Evolutionary conservation across 92 coral and sea anemone species (phyloP), one percentile per base, ranked within the genome.

Genomic region (Porites divaricata): DNA sequence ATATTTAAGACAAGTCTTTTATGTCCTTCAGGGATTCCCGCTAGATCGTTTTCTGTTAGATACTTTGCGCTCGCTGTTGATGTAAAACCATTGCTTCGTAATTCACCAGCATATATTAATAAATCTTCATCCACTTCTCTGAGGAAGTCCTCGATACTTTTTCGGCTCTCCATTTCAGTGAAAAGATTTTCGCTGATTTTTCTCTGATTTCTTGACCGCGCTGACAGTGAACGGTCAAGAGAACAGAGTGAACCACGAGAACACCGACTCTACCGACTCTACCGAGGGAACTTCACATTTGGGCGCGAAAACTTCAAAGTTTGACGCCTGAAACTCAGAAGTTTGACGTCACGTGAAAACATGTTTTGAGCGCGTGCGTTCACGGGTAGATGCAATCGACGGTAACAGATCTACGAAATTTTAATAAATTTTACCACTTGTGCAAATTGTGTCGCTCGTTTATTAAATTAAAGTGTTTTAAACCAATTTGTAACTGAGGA

Each of bases 11-110:
- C 61, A 45, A 68, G 63, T 82, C 83, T 35, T 4, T 4, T 35
- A 71, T 88, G 91, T 17, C 91, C 91, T 67, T 81, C 83, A 22
- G 91, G 88, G 65, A 87, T 79, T 54, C 58, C 71, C n/a, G 61
- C 24, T 45, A 79, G 56, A 57, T 86, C 76, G 48, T 54, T 76
- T 79, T 86, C 89, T 16, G 52, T 70, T 25, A 69, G 52, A 86
- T 79, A 72, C 74, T 70, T 86, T 53, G 68, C 68, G 50, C 79
- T 79, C 16, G 69, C 83, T 69, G 75, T 85, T 20, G 70, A 51
- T 0, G 80, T 86, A 21, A 86, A 86, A 23, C 89, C 86, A 25
- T 79, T n/a, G 64, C 67, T 70, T 51, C 89, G 9, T n/a, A 79
- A 79, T 62, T 69, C 14, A 13, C 70, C 69, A 8, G 86, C 86